These are phyloP conservation scores for Coregonus clupeaformis DNA, from an alignment of 2,113 vertebrate genomes.

Conservation along the genomic window DNA sequence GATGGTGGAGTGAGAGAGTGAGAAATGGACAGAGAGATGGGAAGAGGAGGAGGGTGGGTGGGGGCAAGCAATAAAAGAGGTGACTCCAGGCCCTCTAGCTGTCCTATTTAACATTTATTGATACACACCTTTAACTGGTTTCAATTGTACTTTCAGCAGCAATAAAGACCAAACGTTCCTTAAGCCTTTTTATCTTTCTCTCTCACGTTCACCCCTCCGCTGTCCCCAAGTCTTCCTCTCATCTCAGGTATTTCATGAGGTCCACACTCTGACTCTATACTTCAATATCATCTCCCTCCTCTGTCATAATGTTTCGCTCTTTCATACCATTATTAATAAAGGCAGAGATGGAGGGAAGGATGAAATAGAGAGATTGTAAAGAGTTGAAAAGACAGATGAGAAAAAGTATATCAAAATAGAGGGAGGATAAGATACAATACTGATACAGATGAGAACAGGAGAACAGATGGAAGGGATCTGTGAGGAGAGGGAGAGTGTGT, in stretches of 20 bases:
- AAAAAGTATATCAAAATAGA: neutral
- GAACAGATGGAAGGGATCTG: neutral
- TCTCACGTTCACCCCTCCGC: neutral
- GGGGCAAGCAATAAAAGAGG: conserved; percentile 38
- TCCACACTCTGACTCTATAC: too few relatives aligned
- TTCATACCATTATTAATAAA: neutral
- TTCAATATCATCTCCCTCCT: too few relatives aligned
- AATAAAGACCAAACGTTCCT: conserved; percentile 1
- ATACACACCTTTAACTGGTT: conserved; percentile 47
- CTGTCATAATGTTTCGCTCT: too few relatives aligned
- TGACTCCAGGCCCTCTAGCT: conserved; percentile 39
- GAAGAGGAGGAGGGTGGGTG: neutral
- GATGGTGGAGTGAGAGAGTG: neutral
- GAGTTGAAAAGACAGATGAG: too few relatives aligned
- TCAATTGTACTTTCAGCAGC: conserved; percentile 10
- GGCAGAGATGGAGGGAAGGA: too few relatives aligned
- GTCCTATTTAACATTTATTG: conserved; percentile 54
- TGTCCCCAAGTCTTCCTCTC: neutral
- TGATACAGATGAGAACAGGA: neutral
- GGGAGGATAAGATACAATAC: neutral
- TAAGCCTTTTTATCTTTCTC: neutral
- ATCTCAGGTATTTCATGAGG: neutral
- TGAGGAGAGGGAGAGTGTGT: neutral
- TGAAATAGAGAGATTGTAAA: neutral
- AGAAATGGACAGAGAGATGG: conserved; percentile 13